A percentile compares a stretch with the other conserved stretches of the same genome.
phyloP scores from a whole-genome alignment of 2,888 invertebrate species.

The Andrena fulva region DNA sequence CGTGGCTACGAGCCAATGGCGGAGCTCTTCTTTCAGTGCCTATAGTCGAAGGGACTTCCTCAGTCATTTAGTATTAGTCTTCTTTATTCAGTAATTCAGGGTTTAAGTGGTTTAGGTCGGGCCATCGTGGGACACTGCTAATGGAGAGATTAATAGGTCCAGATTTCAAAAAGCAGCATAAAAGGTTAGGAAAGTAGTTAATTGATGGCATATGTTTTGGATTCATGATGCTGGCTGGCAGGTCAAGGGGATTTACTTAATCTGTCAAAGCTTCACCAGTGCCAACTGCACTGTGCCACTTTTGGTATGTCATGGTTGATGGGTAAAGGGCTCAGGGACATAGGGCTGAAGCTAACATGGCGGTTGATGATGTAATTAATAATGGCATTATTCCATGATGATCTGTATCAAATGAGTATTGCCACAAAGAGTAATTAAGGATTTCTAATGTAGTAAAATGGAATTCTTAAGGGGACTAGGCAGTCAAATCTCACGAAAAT shows the following conservation, averaged over 20 bases:
- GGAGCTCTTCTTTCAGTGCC: neutral
- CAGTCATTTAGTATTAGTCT: too few species aligned
- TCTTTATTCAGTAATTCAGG: too few species aligned
- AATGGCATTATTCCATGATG: neutral
- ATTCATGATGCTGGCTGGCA: neutral
- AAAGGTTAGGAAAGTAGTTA: too few species aligned
- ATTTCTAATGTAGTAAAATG: too few species aligned
- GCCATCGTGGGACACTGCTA: neutral
- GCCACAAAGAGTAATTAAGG: too few species aligned
- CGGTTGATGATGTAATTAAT: neutral
- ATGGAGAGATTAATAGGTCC: neutral
- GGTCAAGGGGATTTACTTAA: neutral
- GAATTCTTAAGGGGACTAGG: too few species aligned
- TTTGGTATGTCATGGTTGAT: slow-evolving; percentile 43
- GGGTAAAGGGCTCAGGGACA: slow-evolving; percentile 29
- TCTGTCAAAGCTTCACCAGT: neutral
- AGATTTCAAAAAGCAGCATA: too few species aligned
- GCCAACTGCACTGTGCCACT: slow-evolving; percentile 18
- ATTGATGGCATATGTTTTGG: too few species aligned
- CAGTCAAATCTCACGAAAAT: too few species aligned
- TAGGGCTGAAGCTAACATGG: neutral
- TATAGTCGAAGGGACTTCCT: neutral
- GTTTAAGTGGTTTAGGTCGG: too few species aligned
- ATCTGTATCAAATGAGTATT: too few species aligned
- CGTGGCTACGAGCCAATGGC: neutral